Evolutionary conservation across 37 sponge, comb jelly and placozoan species (phyloP).

Genomic region (Eunapius fragilis): DNA sequence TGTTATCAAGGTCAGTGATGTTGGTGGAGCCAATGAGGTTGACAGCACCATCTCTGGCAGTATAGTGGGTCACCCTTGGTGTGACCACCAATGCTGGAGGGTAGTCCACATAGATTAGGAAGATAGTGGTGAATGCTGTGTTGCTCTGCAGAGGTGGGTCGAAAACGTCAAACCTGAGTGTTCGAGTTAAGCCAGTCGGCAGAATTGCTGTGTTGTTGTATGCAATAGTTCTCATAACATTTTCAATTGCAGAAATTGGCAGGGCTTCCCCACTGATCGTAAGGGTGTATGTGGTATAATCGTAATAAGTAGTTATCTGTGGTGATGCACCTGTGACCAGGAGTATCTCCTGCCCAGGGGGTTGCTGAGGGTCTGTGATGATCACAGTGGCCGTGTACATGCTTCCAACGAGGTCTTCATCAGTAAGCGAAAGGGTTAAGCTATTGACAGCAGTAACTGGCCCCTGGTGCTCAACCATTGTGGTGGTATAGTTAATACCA

Average conservation of each 20-base stretch:
- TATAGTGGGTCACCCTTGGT: slow-evolving; percentile 28
- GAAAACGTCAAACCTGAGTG: slow-evolving; percentile 13
- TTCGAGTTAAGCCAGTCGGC: slow-evolving; percentile 31
- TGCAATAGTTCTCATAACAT: slow-evolving; percentile 43
- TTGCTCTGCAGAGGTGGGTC: slow-evolving; percentile 10
- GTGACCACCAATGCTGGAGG: slow-evolving; percentile 34
- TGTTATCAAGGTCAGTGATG: slow-evolving; percentile 9
- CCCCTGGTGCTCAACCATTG: slow-evolving; percentile 59
- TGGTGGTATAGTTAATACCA: slow-evolving; percentile 38
- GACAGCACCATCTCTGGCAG: slow-evolving; percentile 40
- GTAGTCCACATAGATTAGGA: slow-evolving; percentile 47
- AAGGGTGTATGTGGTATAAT: slow-evolving; percentile 15
- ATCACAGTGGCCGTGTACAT: slow-evolving; percentile 42
- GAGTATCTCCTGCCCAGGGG: slow-evolving; percentile 48
- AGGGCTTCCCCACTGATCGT: slow-evolving; percentile 49
- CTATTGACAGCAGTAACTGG: slow-evolving; percentile 61
- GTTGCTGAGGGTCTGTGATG: slow-evolving; percentile 38
- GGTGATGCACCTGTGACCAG: slow-evolving; percentile 27
- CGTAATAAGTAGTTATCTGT: slow-evolving; percentile 24
- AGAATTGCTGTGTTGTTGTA: slow-evolving; percentile 66
- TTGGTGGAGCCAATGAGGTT: slow-evolving; percentile 6
- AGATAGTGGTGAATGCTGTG: slow-evolving; percentile 21
- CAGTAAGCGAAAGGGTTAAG: slow-evolving; percentile 29
- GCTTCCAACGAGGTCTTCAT: slow-evolving; percentile 45
- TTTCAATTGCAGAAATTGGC: slow-evolving; percentile 18